phyloP scores from a whole-genome alignment of 2,888 invertebrate genomes.

The Nemurella pictetii region DNA sequence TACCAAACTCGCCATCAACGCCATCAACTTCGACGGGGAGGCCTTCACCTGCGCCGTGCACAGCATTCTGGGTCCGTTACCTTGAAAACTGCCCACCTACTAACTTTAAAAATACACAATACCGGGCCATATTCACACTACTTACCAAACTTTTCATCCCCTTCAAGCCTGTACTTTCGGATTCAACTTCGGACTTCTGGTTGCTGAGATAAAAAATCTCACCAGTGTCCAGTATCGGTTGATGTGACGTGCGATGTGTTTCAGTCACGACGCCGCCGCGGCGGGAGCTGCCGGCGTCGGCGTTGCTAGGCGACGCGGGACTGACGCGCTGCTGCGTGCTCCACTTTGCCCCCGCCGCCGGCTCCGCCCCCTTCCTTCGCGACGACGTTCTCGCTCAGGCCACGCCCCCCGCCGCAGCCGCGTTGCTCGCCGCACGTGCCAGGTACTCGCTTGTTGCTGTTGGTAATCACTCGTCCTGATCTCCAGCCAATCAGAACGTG shows the following conservation, averaged over 20 bases:
- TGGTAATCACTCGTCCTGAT: no score
- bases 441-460: no score
- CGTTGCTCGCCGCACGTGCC: not conserved
- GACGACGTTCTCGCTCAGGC: not conserved
- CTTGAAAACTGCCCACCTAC: no score
- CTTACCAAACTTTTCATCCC: no score
- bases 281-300: not conserved
- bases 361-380: not conserved
- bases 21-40: conserved; percentile 75
- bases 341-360: not conserved
- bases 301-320: not conserved
- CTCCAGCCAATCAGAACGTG: not conserved
- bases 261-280: not conserved
- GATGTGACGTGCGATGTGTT: no score
- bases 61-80: conserved; percentile 72
- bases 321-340: not conserved
- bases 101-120: no score
- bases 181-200: no score
- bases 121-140: no score
- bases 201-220: no score
- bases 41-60: conserved; percentile 79
- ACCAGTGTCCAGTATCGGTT: no score
- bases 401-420: not conserved
- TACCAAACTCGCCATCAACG: no score
- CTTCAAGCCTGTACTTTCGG: no score